Percentiles rank a stretch among this genome's conserved stretches.
phyloP scores from a whole-genome alignment of 2,113 vertebrate species.

The Ginglymostoma cirratum region DNA sequence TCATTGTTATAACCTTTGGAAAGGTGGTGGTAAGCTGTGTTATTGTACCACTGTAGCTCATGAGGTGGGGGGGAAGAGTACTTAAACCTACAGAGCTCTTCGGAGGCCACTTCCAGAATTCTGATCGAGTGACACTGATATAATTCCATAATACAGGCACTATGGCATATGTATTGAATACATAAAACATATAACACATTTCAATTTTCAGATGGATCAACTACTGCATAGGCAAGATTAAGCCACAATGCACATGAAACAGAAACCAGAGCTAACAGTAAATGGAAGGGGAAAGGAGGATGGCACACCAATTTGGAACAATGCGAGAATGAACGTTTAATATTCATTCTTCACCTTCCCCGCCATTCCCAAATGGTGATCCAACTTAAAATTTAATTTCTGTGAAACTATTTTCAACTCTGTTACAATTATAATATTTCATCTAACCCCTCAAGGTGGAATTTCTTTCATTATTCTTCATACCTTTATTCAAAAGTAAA shows the following conservation, averaged over 20 bases:
- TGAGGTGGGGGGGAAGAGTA: too few species aligned
- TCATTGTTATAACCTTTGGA: too few species aligned
- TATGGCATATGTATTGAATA: too few species aligned
- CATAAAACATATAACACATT: background rate
- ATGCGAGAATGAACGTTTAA: background rate
- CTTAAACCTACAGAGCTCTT: too few species aligned
- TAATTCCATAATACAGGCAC: too few species aligned
- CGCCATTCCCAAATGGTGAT: background rate
- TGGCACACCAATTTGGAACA: background rate
- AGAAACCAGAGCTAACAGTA: background rate
- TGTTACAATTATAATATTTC: background rate
- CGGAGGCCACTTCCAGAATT: too few species aligned
- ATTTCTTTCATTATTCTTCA: background rate
- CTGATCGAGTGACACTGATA: too few species aligned
- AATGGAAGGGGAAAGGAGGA: background rate
- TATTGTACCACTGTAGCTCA: too few species aligned
- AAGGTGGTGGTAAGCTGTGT: too few species aligned
- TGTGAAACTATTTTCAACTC: background rate
- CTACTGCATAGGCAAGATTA: background rate
- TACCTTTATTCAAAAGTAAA: background rate
- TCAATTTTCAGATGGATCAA: background rate
- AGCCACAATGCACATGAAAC: background rate
- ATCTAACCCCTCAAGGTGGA: background rate
- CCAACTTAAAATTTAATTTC: background rate
- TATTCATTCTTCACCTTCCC: background rate